Percentiles rank a stretch among this genome's conserved stretches.
These are phyloP conservation scores for Lonchura striata DNA, from an alignment of 2,113 vertebrate genomes.

Conservation along the genomic window DNA sequence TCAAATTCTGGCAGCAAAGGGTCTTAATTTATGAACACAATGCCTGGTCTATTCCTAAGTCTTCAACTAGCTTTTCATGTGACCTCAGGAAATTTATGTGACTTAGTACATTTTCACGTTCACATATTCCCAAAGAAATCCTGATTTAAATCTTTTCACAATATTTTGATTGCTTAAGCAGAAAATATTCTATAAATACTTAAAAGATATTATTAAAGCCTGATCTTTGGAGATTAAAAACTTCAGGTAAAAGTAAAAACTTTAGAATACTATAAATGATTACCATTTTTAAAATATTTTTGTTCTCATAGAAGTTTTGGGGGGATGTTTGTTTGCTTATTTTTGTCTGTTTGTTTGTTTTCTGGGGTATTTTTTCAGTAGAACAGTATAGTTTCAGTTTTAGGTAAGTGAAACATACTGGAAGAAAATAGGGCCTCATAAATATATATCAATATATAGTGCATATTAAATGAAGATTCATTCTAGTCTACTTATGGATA, in stretches of 20 bases:
- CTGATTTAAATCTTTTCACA: background rate
- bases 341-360: background rate
- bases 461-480: background rate
- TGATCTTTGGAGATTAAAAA: background rate
- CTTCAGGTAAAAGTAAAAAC: background rate
- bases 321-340: accelerated
- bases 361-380: background rate
- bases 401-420: background rate
- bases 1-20: background rate
- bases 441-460: background rate
- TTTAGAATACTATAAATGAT: background rate
- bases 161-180: background rate
- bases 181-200: background rate
- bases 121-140: background rate
- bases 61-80: background rate
- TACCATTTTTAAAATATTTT: background rate
- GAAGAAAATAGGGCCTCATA: background rate
- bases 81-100: background rate
- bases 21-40: background rate
- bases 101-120: background rate
- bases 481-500: background rate
- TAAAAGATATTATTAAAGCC: background rate
- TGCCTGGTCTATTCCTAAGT: background rate
- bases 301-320: background rate
- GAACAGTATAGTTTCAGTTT: background rate